These are phyloP conservation scores for Tautogolabrus adspersus DNA, from an alignment of 2,113 vertebrate genomes.

Conservation along the genomic window DNA sequence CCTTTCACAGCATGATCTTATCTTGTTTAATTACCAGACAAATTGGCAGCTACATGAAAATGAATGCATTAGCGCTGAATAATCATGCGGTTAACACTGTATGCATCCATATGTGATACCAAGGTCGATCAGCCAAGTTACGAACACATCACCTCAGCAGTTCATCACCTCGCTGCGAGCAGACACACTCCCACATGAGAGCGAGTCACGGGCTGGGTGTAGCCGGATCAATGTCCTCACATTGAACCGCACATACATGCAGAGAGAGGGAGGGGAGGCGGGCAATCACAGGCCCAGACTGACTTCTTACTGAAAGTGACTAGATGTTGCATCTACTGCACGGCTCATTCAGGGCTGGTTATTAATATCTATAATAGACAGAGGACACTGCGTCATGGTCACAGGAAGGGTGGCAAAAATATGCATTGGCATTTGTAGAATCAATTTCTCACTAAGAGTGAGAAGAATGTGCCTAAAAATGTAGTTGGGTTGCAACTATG, in stretches of 20 bases:
- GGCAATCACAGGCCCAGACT: constrained; percentile 36
- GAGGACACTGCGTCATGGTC: constrained; percentile 34
- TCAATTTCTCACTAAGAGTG: constrained; percentile 20
- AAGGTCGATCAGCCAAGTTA: constrained; percentile 30
- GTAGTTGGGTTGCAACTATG: background rate
- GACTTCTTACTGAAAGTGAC: constrained; percentile 61
- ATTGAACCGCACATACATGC: constrained; percentile 20
- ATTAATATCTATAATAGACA: constrained; percentile 49
- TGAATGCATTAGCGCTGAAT: background rate
- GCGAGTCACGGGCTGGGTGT: constrained; percentile 14
- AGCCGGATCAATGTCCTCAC: constrained; percentile 52
- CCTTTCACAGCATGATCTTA: no score
- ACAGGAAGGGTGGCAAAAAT: background rate
- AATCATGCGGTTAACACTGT: background rate
- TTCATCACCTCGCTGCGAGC: constrained; percentile 29
- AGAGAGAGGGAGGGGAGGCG: constrained; percentile 16
- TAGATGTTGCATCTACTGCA: constrained; percentile 57
- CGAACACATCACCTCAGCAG: constrained; percentile 41
- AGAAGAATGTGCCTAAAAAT: background rate
- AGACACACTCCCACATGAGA: constrained; percentile 37
- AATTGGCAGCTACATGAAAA: background rate
- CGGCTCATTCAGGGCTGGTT: constrained; percentile 43
- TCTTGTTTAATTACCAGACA: no score
- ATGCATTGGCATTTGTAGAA: constrained; percentile 6
- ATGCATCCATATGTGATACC: background rate